Conservation (phyloP, 2,888 invertebrate species). For the Marasmarcha lunaedactyla region DNA sequence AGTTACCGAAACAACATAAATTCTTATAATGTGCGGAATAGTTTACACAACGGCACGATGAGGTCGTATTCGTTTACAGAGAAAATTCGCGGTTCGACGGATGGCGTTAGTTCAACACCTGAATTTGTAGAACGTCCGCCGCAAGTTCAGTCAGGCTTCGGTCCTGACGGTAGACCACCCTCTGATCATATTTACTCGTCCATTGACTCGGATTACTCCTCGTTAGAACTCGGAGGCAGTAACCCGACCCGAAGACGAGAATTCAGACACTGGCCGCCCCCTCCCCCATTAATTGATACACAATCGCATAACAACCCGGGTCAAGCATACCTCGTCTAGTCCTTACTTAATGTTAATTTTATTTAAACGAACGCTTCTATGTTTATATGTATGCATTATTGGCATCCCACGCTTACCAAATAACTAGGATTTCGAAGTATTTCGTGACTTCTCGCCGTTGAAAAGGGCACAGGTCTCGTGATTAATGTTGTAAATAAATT, state of each 20-base stretch:
- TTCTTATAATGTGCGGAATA: slow-evolving; percentile 81
- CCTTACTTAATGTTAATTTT: slow-evolving; percentile 34
- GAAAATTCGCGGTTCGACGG: slow-evolving; percentile 47
- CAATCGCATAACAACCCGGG: slow-evolving; percentile 38
- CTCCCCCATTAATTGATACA: slow-evolving; percentile 52
- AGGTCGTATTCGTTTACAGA: slow-evolving; percentile 72
- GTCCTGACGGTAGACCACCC: slow-evolving; percentile 76
- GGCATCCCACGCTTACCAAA: slow-evolving; percentile 65
- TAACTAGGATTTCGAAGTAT: slow-evolving; percentile 61
- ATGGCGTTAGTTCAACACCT: slow-evolving; percentile 75
- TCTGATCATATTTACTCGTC: slow-evolving; percentile 92
- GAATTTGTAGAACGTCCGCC: slow-evolving; percentile 44
- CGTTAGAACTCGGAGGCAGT: slow-evolving; percentile 76
- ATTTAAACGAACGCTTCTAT: slow-evolving; percentile 60
- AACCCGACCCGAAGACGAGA: slow-evolving; percentile 54
- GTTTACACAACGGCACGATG: slow-evolving; percentile 71
- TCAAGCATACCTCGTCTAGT: slow-evolving; percentile 66
- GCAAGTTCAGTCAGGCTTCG: slow-evolving; percentile 50
- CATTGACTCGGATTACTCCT: slow-evolving; percentile 90
- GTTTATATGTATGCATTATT: slow-evolving; percentile 39
- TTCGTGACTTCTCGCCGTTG: slow-evolving; percentile 62
- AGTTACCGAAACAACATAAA: slow-evolving; percentile 85
- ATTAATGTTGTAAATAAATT: slow-evolving; percentile 59
- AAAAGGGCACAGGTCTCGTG: slow-evolving; percentile 50
- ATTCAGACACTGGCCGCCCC: slow-evolving; percentile 59